Conservation (phyloP, 2,888 invertebrate genomes). For the Athalia circularis region DNA sequence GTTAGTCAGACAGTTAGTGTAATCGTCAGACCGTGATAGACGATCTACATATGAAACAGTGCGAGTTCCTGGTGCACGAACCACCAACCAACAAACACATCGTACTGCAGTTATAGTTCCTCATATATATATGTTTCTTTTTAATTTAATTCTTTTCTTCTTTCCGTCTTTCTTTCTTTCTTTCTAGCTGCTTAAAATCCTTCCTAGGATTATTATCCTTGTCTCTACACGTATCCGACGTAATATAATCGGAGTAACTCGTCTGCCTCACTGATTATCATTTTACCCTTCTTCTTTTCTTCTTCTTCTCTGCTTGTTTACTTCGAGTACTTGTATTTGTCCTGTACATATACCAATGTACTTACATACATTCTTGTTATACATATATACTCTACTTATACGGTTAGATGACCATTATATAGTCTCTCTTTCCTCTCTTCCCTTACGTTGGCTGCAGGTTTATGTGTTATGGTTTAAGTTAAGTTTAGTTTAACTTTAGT, state of each 20-base stretch:
- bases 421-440: background rate
- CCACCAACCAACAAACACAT: background rate
- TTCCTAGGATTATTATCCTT: too few relatives aligned
- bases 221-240: too few relatives aligned
- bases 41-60: slow-evolving; percentile 74
- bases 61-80: slow-evolving; percentile 68
- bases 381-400: background rate
- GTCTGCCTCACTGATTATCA: slow-evolving; percentile 25
- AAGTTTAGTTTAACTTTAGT: background rate
- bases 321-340: background rate
- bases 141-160: too few relatives aligned
- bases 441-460: too few relatives aligned
- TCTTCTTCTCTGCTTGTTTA: background rate
- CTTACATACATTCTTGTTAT: background rate
- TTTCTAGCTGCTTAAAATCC: too few relatives aligned
- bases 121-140: too few relatives aligned
- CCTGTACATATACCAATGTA: background rate
- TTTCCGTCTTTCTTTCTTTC: too few relatives aligned
- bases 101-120: too few relatives aligned
- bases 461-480: too few relatives aligned
- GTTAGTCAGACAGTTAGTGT: slow-evolving; percentile 64
- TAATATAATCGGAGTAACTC: too few relatives aligned
- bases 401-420: background rate
- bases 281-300: background rate
- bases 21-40: slow-evolving; percentile 70